phyloP scores from a whole-genome alignment of 1,140 invertebrate species.

The Pectinophora gossypiella region DNA sequence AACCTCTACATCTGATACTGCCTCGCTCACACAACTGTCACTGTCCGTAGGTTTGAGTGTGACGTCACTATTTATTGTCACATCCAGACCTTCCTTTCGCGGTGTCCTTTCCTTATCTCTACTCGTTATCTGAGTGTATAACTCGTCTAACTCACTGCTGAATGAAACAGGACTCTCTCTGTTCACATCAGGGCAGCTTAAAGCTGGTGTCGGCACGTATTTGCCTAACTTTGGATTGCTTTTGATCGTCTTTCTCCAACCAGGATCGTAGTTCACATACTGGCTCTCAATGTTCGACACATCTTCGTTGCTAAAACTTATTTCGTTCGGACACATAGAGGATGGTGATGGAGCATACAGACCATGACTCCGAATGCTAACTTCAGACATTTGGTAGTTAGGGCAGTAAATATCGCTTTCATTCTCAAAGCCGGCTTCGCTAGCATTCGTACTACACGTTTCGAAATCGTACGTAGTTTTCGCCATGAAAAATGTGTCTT shows the following conservation, averaged over 20 bases:
- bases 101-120: conserved; percentile 48
- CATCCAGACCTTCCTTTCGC: conserved; percentile 47
- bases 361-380: conserved; percentile 77
- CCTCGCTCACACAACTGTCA: conserved; percentile 71
- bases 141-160: conserved; percentile 75
- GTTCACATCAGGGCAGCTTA: conserved; percentile 68
- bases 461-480: conserved; percentile 71
- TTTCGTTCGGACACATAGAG: conserved; percentile 72
- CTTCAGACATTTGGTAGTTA: conserved; percentile 79
- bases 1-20: conserved; percentile 51
- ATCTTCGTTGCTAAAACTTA: conserved; percentile 71
- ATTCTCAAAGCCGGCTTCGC: conserved; percentile 68
- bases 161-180: conserved; percentile 66
- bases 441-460: conserved; percentile 70
- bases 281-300: conserved; percentile 66
- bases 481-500: conserved; percentile 61
- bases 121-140: conserved; percentile 77
- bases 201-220: conserved; percentile 60
- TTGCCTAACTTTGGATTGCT: conserved; percentile 65
- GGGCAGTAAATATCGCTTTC: conserved; percentile 77
- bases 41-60: conserved; percentile 61
- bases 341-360: conserved; percentile 77
- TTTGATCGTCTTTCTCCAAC: conserved; percentile 64
- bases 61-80: conserved; percentile 59
- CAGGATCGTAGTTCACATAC: conserved; percentile 69